Percentiles rank a stretch among this genome's conserved stretches.
These are phyloP conservation scores for Pachliopta kotzebuea DNA, from an alignment of 2,888 invertebrate genomes.

Conservation along the genomic window DNA sequence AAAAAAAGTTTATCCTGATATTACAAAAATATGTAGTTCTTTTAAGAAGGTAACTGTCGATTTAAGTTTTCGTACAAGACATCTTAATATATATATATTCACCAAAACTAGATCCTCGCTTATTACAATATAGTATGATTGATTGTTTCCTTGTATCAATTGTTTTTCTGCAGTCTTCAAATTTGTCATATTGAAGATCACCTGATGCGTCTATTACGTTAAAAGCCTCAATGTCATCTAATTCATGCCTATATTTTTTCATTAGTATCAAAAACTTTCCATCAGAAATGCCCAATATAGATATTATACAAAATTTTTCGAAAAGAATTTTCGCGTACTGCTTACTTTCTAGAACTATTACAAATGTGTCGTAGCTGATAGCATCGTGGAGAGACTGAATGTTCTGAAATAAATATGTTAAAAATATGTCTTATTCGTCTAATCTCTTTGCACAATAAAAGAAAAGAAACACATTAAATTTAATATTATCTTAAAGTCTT, in stretches of 20 bases:
- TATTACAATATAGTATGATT: constrained; percentile 5
- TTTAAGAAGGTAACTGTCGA: too few relatives aligned
- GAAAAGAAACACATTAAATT: too few relatives aligned
- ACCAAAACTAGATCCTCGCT: neutral
- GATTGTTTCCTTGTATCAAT: neutral
- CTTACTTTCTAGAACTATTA: neutral
- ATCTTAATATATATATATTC: neutral
- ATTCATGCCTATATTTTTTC: neutral
- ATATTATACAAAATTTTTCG: constrained; percentile 2
- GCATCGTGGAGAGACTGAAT: neutral
- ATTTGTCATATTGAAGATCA: neutral
- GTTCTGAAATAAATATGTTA: neutral
- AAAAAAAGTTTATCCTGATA: too few relatives aligned
- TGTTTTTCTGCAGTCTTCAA: neutral
- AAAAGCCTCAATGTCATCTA: neutral
- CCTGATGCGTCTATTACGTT: neutral
- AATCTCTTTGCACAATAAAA: too few relatives aligned
- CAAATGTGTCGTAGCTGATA: neutral
- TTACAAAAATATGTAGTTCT: too few relatives aligned
- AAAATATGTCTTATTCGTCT: too few relatives aligned
- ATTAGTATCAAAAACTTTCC: constrained; percentile 6
- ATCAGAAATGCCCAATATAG: neutral
- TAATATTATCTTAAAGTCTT: too few relatives aligned
- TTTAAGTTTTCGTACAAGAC: too few relatives aligned
- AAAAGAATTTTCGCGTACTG: neutral